Evolutionary conservation across 2,888 invertebrate species (phyloP).

Genomic region (Sinhomidia bicolor): DNA sequence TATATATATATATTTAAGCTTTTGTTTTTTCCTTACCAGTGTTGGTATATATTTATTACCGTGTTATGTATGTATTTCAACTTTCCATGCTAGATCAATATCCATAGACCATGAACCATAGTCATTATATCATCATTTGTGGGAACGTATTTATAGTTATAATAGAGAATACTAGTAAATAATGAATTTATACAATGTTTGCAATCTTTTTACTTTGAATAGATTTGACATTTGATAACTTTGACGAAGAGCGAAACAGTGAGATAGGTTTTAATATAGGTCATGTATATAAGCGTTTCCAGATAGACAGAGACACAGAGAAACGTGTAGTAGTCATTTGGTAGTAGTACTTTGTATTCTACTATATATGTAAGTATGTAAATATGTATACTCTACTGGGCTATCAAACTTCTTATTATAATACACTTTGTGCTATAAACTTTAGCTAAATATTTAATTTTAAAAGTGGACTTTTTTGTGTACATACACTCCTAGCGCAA

Average conservation of each 20-base stretch:
- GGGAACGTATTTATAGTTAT: not conserved
- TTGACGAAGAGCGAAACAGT: not conserved
- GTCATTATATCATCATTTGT: not conserved
- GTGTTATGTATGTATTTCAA: not conserved
- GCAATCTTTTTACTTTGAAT: not conserved
- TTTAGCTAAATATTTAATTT: not conserved
- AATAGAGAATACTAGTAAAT: too few species aligned
- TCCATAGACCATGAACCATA: not conserved
- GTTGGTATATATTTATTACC: slow-evolving; percentile 5
- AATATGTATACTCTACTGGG: too few species aligned
- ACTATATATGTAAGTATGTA: too few species aligned
- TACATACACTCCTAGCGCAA: not conserved
- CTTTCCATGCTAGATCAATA: not conserved
- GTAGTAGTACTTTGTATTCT: too few species aligned
- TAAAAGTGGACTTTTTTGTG: not conserved
- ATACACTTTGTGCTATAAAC: too few species aligned
- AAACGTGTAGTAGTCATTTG: not conserved
- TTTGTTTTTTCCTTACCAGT: not conserved
- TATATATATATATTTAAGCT: not conserved
- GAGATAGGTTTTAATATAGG: slow-evolving; percentile 8
- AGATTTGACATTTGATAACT: not conserved
- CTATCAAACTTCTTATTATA: too few species aligned
- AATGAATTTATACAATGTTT: not conserved
- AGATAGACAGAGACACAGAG: slow-evolving; percentile 11
- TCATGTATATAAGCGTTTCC: slow-evolving; percentile 49